phyloP scores from a whole-genome alignment of 2,797 vertebrate species.

The Typhlichthys eigenmanni region DNA sequence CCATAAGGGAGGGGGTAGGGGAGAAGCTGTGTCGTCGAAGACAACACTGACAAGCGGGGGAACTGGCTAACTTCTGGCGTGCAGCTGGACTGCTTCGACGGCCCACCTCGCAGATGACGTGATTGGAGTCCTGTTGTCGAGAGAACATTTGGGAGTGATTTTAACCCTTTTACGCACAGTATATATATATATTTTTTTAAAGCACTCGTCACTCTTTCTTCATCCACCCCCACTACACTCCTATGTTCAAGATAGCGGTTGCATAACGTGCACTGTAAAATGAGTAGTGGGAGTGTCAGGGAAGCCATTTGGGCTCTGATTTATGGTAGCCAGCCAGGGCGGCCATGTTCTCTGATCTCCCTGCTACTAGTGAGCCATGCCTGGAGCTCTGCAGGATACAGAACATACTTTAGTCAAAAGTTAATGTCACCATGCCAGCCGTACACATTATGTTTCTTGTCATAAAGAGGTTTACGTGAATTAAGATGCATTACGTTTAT shows the following conservation, averaged over 20 bases:
- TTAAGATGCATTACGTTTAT: slow-evolving; percentile 48
- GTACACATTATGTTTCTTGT: slow-evolving; percentile 62
- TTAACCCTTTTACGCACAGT: slow-evolving; percentile 26
- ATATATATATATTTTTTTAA: slow-evolving; percentile 12
- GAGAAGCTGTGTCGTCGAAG: slow-evolving; percentile 65
- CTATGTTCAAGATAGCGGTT: slow-evolving; percentile 77
- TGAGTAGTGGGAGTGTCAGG: slow-evolving; percentile 76
- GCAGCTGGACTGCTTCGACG: slow-evolving; percentile 71
- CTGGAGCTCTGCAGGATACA: slow-evolving; percentile 67
- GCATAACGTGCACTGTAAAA: slow-evolving; percentile 68
- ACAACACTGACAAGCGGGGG: slow-evolving; percentile 60
- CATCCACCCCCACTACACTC: slow-evolving; percentile 23
- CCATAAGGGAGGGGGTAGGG: slow-evolving; percentile 52
- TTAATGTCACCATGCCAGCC: slow-evolving; percentile 59
- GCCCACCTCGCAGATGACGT: slow-evolving; percentile 64
- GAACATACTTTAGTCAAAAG: slow-evolving; percentile 48
- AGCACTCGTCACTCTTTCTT: slow-evolving; percentile 34
- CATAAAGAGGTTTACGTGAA: slow-evolving; percentile 63
- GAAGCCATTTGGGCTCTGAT: slow-evolving; percentile 80
- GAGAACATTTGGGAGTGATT: slow-evolving; percentile 74
- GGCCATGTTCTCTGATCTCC: slow-evolving; percentile 73
- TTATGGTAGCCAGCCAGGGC: slow-evolving; percentile 74
- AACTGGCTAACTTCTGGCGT: slow-evolving; percentile 46
- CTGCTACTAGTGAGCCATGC: slow-evolving; percentile 63
- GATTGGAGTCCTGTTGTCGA: slow-evolving; percentile 71